These are phyloP conservation scores for Cetonia aurata DNA, from an alignment of 2,888 invertebrate species.

Conservation along the genomic window DNA sequence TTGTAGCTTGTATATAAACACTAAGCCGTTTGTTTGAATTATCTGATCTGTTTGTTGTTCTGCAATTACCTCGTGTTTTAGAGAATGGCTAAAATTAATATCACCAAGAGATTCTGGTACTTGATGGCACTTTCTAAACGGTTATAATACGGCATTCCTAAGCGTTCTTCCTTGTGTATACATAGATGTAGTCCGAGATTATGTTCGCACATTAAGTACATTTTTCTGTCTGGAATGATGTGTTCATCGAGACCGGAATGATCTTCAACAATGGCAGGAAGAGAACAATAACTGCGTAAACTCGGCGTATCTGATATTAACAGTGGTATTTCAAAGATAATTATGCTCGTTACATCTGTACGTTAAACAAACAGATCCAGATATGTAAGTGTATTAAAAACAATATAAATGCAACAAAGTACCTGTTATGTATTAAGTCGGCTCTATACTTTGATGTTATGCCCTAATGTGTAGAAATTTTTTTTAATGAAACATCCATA, in stretches of 20 bases:
- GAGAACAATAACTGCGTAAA: background rate
- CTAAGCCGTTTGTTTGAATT: background rate
- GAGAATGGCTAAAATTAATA: background rate
- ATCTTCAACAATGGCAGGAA: background rate
- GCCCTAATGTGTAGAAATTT: too few species aligned
- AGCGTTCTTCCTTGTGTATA: background rate
- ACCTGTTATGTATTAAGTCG: too few species aligned
- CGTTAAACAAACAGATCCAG: too few species aligned
- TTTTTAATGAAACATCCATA: too few species aligned
- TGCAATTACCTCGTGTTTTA: background rate
- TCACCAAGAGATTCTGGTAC: background rate
- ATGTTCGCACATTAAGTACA: background rate
- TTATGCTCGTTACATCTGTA: too few species aligned
- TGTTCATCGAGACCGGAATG: background rate
- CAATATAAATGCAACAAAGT: too few species aligned
- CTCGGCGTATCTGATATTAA: background rate
- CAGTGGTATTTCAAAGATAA: background rate
- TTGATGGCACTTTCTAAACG: background rate
- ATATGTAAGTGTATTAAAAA: too few species aligned
- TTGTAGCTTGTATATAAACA: too few species aligned
- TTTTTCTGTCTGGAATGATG: background rate
- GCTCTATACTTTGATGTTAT: too few species aligned
- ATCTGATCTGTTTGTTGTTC: background rate
- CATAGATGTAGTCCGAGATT: background rate
- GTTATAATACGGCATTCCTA: background rate